These are phyloP conservation scores for Eremophila alpestris DNA, from an alignment of 2,797 vertebrate genomes.

Conservation along the genomic window DNA sequence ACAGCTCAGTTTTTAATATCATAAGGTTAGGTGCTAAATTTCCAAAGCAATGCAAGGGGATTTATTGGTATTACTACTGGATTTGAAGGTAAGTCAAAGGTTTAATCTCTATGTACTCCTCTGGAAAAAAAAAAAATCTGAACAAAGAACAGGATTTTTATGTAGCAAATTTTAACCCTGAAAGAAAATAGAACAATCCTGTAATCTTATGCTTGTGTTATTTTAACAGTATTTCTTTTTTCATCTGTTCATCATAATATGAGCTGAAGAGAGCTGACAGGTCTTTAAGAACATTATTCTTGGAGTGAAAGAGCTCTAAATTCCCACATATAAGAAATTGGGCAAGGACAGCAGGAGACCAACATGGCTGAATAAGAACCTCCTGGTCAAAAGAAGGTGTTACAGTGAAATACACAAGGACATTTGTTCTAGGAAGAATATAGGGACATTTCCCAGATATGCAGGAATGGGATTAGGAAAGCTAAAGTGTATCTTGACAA, in stretches of 20 bases:
- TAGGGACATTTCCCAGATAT: accelerated
- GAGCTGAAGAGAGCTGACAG: not conserved
- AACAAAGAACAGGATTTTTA: not conserved
- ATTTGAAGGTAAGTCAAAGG: not conserved
- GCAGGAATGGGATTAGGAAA: not conserved
- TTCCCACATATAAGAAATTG: not conserved
- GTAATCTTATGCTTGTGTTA: not conserved
- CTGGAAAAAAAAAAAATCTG: not conserved
- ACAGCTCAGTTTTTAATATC: not conserved
- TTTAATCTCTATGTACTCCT: not conserved
- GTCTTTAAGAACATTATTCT: not conserved
- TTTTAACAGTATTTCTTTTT: not conserved
- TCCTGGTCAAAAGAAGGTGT: not conserved
- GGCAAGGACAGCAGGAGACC: not conserved
- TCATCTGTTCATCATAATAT: not conserved
- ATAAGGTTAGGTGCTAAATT: not conserved
- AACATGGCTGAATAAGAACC: not conserved
- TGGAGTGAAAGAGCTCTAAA: not conserved
- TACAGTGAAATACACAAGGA: not conserved
- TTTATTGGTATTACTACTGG: not conserved
- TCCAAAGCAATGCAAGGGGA: not conserved
- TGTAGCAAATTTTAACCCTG: not conserved
- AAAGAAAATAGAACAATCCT: not conserved
- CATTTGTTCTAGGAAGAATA: not conserved
- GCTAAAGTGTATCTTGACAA: not conserved